These are phyloP conservation scores for Eumaeus atala DNA, from an alignment of 1,140 invertebrate genomes.

Conservation along the genomic window DNA sequence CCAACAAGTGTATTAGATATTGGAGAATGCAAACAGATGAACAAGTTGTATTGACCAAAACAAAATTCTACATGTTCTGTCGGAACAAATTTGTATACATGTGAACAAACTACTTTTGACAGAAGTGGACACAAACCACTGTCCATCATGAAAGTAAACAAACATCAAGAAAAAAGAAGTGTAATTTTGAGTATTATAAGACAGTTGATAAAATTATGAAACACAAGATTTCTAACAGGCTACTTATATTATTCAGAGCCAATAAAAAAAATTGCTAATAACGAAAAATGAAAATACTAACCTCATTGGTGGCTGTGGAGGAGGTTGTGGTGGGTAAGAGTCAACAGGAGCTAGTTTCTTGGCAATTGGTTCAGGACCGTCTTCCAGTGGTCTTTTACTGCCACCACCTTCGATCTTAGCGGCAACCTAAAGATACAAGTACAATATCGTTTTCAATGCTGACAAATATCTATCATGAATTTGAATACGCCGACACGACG, in stretches of 20 bases:
- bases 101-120: too few relatives aligned
- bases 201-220: too few relatives aligned
- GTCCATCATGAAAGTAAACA: too few relatives aligned
- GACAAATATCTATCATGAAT: constrained; percentile 2
- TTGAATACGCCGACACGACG: constrained; percentile 12
- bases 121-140: too few relatives aligned
- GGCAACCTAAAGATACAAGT: constrained; percentile 79
- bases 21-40: too few relatives aligned
- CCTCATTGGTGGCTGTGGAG: constrained; percentile 56
- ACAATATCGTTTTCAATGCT: constrained; percentile 14
- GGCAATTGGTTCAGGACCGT: constrained; percentile 80
- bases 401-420: constrained; percentile 87
- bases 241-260: not conserved
- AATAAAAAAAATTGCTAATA: not conserved
- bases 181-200: too few relatives aligned
- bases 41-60: too few relatives aligned
- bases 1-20: too few relatives aligned
- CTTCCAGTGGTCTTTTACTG: constrained; percentile 84
- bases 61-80: too few relatives aligned
- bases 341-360: constrained; percentile 80
- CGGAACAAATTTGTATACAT: too few relatives aligned
- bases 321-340: constrained; percentile 59
- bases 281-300: constrained; percentile 15
- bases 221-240: too few relatives aligned
- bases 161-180: too few relatives aligned